Percentiles rank a stretch among this genome's conserved stretches.
Evolutionary conservation across 2,113 vertebrate species (phyloP).

Genomic region (Numenius arquata): DNA sequence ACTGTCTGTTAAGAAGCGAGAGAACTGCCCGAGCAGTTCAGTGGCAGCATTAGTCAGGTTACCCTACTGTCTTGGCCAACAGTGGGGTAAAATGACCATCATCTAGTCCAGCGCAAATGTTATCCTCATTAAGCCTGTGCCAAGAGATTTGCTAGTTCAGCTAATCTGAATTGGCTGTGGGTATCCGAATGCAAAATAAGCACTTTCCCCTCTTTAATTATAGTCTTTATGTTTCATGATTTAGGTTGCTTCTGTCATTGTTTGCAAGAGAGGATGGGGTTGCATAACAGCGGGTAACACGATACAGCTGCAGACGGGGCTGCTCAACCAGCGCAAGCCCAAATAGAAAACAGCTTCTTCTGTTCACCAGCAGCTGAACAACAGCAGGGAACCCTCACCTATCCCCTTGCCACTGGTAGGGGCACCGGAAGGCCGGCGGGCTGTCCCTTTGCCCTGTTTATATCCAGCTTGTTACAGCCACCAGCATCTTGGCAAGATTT

Average conservation of each 20-base stretch:
- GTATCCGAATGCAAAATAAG: constrained; percentile 31
- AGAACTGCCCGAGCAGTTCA: not conserved
- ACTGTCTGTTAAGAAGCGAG: not conserved
- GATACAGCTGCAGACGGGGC: constrained; percentile 1
- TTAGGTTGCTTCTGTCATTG: constrained; percentile 37
- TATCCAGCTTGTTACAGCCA: not conserved
- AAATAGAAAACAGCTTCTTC: constrained; percentile 45
- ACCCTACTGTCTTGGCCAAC: not conserved
- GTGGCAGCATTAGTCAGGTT: not conserved
- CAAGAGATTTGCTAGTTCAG: constrained; percentile 51
- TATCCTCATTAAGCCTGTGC: constrained; percentile 28
- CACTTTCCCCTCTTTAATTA: constrained; percentile 31
- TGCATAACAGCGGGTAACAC: not conserved
- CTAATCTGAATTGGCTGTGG: constrained; percentile 27
- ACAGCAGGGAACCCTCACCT: constrained; percentile 39
- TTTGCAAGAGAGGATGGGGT: constrained; percentile 2
- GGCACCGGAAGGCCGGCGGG: not conserved
- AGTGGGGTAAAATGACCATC: not conserved
- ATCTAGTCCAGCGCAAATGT: not conserved
- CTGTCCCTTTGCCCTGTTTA: not conserved
- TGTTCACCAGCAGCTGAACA: constrained; percentile 27
- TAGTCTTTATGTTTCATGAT: constrained; percentile 24
- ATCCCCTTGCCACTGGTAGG: not conserved
- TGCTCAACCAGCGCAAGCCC: not conserved
- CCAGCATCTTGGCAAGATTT: not conserved